Evolutionary conservation across 2,113 vertebrate genomes (phyloP), one percentile per base, ranked within the genome.

Genomic region (Ochotona princeps): DNA sequence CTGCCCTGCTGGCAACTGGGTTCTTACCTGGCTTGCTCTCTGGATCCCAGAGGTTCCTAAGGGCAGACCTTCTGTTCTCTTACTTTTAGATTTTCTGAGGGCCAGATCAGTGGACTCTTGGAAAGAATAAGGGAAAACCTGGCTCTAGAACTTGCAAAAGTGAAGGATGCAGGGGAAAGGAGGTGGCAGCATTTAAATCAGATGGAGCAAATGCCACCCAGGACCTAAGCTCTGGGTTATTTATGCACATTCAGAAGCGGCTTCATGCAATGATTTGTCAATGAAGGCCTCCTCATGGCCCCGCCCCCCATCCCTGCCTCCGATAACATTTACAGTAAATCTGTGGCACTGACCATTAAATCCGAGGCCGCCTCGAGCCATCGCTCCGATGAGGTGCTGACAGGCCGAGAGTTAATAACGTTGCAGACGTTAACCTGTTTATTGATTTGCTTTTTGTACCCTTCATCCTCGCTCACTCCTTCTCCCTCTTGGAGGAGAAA

Each of bases 361-460:
- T 98, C 97, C 89, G 95, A 96, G 94, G 97, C 98, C 89, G 98
- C 98, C 98, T 97, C 96, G 93, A 98, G 98, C 98, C 97, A 98
- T 98, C 81, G 97, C 97, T 98, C 97, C 98, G 97, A 96, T 97
- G 98, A 98, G 98, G 97, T 91, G 97, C 98, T 98, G 98, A 98
- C 98, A 98, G 98, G 96, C 94, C 0, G 65, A 89, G 98, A 97
- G 98, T 98, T 98, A 98, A 98, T 98, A 98, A 98, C 97, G 98
- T 98, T 96, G 97, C 97, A 94, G 98, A 98, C 96, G 97, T 98
- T 98, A 98, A 98, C 98, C 98, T 98, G 97, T 98, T 98, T 98
- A 98, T 98, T 98, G 98, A 98, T 98, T 98, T 98, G 97, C 98
- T 98, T 98, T 98, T 98, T 98, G 98, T 98, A 98, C 98, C 98